Base-by-base conservation (phyloP, 2,797 vertebrate species). In the Octomys mimax region DNA sequence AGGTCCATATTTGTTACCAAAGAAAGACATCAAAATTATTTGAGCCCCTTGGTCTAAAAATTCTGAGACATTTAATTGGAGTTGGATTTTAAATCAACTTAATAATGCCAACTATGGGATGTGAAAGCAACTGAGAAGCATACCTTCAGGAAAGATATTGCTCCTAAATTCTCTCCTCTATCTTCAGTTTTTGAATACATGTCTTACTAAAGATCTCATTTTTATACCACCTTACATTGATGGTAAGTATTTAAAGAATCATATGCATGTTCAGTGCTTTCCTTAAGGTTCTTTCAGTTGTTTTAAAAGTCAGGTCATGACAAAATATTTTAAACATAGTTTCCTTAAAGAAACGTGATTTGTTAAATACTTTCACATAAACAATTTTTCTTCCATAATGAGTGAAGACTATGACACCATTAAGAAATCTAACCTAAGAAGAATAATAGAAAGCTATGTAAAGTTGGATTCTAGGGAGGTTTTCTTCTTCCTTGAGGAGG, bases 281-380 rank as follows among this genome's bases (percentile, higher is more conserved):
- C 26, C 13, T 87, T 92, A 89, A 87, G 26, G 75, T 3, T 49
- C 2, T 88, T 62, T 87, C 5, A 64, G 21, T 64, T 82, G 61
- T 46, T 83, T 33, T 62, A 83, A 92, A 92, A 92, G 33, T 61
- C 28, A 84, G 49, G 26, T 81, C 33, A 24, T 83, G 59, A 39
- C 33, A 46, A 52, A 78, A 59, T 73, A 79, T 70, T 81, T 96
- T 54, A 28, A 81, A 87, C 42, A 75, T 49, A n/a, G 2, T 66
- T 91, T 94, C 70, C 42, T 92, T 85, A 79, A 95, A 61, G 73
- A 87, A 77, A 80, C 78, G 78, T 39, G 66, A 61, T 78, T 87
- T 81, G 54, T 36, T 84, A 90, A n/a, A 39, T 82, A 68, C 12
- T 66, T 16, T 10, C 31, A 52, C 54, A 61, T 70, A 75, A 71